Evolutionary conservation across 30 jellyfish, hydroid and myxozoan species (phyloP).

Genomic region (Chrysaora quinquecirrha): DNA sequence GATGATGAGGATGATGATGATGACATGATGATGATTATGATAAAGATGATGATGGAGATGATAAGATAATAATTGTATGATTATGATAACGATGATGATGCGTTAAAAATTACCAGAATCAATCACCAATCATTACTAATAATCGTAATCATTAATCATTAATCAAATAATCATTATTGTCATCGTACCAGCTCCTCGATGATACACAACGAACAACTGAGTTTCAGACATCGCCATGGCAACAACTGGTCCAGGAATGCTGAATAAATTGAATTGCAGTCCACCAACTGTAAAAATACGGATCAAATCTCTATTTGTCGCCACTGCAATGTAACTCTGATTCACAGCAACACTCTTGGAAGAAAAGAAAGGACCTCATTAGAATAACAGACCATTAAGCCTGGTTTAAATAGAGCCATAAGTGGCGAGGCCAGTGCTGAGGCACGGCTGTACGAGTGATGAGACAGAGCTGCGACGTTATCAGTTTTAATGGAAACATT

Average conservation of each 20-base stretch:
- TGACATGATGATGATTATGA: no score
- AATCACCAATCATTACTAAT: neutral
- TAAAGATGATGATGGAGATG: no score
- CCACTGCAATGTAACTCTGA: conserved; percentile 62
- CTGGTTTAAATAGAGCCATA: no score
- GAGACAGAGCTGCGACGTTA: no score
- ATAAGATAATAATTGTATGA: no score
- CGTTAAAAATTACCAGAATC: no score
- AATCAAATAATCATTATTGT: neutral
- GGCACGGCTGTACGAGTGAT: no score
- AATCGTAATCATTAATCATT: neutral
- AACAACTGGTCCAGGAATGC: conserved; percentile 92
- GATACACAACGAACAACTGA: conserved; percentile 68
- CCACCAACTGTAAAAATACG: conserved; percentile 89
- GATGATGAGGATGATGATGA: no score
- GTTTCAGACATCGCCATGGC: conserved; percentile 79
- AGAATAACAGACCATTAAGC: no score
- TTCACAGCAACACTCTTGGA: conserved; percentile 82
- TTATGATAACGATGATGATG: no score
- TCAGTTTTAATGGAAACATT: no score
- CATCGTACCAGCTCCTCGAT: conserved; percentile 70
- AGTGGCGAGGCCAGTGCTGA: no score
- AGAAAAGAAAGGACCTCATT: neutral
- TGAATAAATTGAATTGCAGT: conserved; percentile 59
- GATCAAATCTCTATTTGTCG: conserved; percentile 61